These are phyloP conservation scores for Polyploca ridens DNA, from an alignment of 2,888 invertebrate species.

Conservation along the genomic window DNA sequence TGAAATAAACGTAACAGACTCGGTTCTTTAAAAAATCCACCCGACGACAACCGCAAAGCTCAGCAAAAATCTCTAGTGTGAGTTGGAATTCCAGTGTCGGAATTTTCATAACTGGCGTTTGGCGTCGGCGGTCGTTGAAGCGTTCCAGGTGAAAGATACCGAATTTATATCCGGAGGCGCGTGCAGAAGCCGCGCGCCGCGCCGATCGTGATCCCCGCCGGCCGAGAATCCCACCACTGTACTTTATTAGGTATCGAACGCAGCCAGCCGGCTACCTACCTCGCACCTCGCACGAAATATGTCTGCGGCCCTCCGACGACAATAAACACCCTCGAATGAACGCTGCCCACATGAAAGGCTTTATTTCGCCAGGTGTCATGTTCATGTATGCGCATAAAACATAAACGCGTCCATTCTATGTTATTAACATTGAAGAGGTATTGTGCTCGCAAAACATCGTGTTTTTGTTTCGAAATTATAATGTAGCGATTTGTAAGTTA, in stretches of 20 bases:
- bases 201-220: constrained; percentile 52
- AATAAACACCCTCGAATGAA: constrained; percentile 62
- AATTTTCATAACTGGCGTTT: constrained; percentile 80
- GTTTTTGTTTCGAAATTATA: constrained; percentile 12
- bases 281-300: constrained; percentile 59
- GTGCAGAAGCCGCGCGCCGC: constrained; percentile 49
- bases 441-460: constrained; percentile 33
- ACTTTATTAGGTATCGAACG: constrained; percentile 64
- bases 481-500: constrained; percentile 19
- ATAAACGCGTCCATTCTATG: constrained; percentile 49
- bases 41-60: constrained; percentile 77
- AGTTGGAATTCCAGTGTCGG: constrained; percentile 75
- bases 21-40: constrained; percentile 76
- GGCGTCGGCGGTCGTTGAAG: constrained; percentile 60
- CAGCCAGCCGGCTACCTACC: constrained; percentile 41
- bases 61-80: constrained; percentile 80
- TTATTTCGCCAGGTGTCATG: constrained; percentile 67
- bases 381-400: constrained; percentile 58
- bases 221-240: constrained; percentile 51
- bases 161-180: constrained; percentile 68
- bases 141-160: constrained; percentile 72
- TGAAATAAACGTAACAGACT: constrained; percentile 79
- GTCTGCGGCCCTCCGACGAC: constrained; percentile 59
- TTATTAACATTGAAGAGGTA: constrained; percentile 49
- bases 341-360: constrained; percentile 63